Evolutionary conservation across 2,888 invertebrate species (phyloP), one percentile per base, ranked within the genome.

Genomic region (Aleiodes alternator): DNA sequence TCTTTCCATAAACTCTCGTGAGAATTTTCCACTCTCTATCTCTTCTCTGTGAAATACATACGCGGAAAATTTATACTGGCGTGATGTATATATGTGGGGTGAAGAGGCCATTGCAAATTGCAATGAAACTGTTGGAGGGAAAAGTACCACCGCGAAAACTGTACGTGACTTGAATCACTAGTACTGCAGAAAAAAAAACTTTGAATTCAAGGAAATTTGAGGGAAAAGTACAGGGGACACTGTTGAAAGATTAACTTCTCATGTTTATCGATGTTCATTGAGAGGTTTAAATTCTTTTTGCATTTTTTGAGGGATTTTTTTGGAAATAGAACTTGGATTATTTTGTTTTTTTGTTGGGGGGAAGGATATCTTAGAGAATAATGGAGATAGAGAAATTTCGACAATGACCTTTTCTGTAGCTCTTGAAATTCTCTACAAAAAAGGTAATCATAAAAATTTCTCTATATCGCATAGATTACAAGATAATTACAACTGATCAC

Each of bases 11-110:
- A 59, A 59, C 12, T 59, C 59, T 14, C 59, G 6, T 6, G 59
- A 34, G 59, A 34, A 59, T 59, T 59, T 59, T 43, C 11, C 43
- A 9, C 43, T 43, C 43, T 43, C 68, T n/a, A 31, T 48, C 14
- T 34, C 69, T 59, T 68, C 70, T 23, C 56, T 34, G 53, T 51
- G 51, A 53, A 64, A 68, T 68, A 43, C 59, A 59, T 59, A n/a
- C 59, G 34, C 14, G 38, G n/a, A 29, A 23, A 34, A 34, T 59
- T 34, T 59, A 59, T 38, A 59, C 11, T 31, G 31, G 7, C 34
- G 12, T 31, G 14, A 57, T 34, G 34, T 57, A 56, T 56, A 56
- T 56, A 57, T 31, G 29, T 31, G 12, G 29, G 3, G 31, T 11
- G 31, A 57, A 43, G 31, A 31, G 50, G 48, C 51, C 69, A 34